Evolutionary conservation across 2,797 vertebrate genomes (phyloP).

Genomic region (Sylvia borin): DNA sequence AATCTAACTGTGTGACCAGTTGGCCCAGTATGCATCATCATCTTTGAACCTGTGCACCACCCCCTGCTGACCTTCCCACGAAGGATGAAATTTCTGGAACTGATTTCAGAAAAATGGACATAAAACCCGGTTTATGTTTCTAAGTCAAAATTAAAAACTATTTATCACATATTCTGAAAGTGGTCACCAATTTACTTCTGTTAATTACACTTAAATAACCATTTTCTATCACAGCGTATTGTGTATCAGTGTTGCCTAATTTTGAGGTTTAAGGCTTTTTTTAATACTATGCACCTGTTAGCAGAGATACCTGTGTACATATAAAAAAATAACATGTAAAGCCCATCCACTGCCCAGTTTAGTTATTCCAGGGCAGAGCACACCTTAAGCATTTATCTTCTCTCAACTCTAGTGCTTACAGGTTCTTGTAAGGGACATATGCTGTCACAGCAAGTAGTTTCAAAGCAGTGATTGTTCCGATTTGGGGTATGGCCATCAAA

Average conservation of each 20-base stretch:
- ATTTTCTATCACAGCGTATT: neutral
- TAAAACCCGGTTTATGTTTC: neutral
- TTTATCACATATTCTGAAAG: neutral
- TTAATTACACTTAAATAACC: neutral
- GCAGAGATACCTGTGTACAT: neutral
- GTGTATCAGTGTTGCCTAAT: rapidly evolving
- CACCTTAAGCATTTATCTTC: neutral
- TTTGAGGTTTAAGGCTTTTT: neutral
- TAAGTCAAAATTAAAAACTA: neutral
- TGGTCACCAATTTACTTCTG: neutral
- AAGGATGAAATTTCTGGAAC: neutral
- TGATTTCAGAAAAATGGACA: neutral
- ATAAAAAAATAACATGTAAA: neutral
- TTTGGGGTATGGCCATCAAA: neutral
- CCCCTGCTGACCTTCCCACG: neutral
- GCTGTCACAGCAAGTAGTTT: rapidly evolving
- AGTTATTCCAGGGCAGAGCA: neutral
- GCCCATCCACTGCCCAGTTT: neutral
- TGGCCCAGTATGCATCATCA: too few relatives aligned
- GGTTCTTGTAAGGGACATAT: neutral
- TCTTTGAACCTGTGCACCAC: neutral
- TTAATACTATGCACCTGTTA: rapidly evolving
- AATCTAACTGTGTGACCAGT: rapidly evolving
- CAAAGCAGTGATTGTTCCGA: neutral
- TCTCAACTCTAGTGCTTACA: neutral